phyloP scores from a whole-genome alignment of 2,888 invertebrate genomes.

The Volucella bombylans region DNA sequence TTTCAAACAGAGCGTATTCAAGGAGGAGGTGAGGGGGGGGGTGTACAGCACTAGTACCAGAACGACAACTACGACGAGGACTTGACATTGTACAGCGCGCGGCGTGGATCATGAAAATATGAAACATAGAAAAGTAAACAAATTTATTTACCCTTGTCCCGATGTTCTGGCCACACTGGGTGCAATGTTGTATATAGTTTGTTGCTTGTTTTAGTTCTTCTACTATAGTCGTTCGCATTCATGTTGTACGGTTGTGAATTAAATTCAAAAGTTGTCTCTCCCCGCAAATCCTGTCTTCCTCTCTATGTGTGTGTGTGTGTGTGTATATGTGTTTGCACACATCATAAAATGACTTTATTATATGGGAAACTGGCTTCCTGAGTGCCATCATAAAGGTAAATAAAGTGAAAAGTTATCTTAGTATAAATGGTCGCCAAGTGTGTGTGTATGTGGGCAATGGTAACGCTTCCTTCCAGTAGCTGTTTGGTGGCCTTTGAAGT shows the following conservation, averaged over 20 bases:
- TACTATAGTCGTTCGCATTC: slow-evolving; percentile 16
- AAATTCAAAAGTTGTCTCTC: slow-evolving; percentile 51
- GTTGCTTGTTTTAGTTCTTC: slow-evolving; percentile 10
- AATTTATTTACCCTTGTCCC: slow-evolving; percentile 45
- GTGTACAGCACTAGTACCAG: not conserved
- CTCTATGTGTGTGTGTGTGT: slow-evolving; percentile 9
- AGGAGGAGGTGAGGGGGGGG: no score
- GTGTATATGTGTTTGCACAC: no score
- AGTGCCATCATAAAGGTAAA: slow-evolving; percentile 72
- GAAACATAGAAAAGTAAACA: slow-evolving; percentile 67
- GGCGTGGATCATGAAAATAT: slow-evolving; percentile 55
- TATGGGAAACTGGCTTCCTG: slow-evolving; percentile 57
- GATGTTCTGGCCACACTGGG: slow-evolving; percentile 16
- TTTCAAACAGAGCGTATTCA: slow-evolving; percentile 43
- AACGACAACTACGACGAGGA: no score
- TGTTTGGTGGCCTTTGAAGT: not conserved
- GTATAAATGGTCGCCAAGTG: slow-evolving; percentile 36
- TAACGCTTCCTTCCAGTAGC: not conserved
- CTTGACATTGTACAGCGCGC: no score
- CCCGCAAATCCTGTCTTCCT: not conserved
- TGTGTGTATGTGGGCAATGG: slow-evolving; percentile 15
- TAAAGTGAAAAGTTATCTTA: slow-evolving; percentile 65
- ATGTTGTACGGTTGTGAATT: slow-evolving; percentile 61
- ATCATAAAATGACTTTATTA: slow-evolving; percentile 70
- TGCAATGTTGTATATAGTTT: slow-evolving; percentile 34